Evolutionary conservation across 2,888 invertebrate genomes (phyloP).

Genomic region (Spisula subtruncata): DNA sequence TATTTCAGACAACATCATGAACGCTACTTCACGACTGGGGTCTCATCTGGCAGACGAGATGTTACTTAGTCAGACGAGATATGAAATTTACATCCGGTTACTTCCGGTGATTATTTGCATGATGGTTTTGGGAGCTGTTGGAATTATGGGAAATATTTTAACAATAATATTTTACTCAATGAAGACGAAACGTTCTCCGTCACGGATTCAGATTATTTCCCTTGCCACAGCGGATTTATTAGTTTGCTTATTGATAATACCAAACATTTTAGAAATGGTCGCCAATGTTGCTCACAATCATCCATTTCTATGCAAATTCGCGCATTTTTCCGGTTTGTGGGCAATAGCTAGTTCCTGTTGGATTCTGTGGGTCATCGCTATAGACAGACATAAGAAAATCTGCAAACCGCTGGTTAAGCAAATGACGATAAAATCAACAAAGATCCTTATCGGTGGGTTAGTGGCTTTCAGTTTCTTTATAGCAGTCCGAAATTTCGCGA

Average conservation of each 20-base stretch:
- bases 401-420: slow-evolving; percentile 52
- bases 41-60: neutral
- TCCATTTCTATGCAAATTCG: slow-evolving; percentile 37
- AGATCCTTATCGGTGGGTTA: neutral
- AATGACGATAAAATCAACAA: slow-evolving; percentile 37
- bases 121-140: slow-evolving; percentile 24
- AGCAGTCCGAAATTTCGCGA: slow-evolving; percentile 39
- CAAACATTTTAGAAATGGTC: slow-evolving; percentile 49
- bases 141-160: slow-evolving; percentile 52
- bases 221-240: slow-evolving; percentile 47
- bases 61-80: neutral
- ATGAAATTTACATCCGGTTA: slow-evolving; percentile 13
- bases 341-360: slow-evolving; percentile 43
- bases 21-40: neutral
- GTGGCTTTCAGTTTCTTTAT: slow-evolving; percentile 17
- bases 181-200: slow-evolving; percentile 28
- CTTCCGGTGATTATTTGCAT: slow-evolving; percentile 51
- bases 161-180: slow-evolving; percentile 44
- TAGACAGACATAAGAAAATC: slow-evolving; percentile 52
- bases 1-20: neutral
- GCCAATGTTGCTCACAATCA: slow-evolving; percentile 41
- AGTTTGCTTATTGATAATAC: slow-evolving; percentile 43
- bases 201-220: slow-evolving; percentile 31
- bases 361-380: slow-evolving; percentile 52
- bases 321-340: slow-evolving; percentile 55